Base-by-base conservation (phyloP, 2,888 invertebrate genomes). In the Drosophila tanythrix region DNA sequence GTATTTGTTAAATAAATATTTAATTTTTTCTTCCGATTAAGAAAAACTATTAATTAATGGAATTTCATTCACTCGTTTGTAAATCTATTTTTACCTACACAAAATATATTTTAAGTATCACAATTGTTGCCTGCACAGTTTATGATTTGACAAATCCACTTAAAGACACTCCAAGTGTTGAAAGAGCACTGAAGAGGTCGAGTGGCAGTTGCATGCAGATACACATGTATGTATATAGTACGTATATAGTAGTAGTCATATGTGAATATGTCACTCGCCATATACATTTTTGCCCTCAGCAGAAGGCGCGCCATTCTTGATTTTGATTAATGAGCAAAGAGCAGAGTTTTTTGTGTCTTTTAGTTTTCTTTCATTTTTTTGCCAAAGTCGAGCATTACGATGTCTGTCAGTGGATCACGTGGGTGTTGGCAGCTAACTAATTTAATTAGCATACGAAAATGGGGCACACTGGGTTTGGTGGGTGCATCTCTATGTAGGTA, bases 391-490 rank as follows among this genome's bases (percentile, higher is more conserved):
- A 65, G 74, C 79, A 74, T 75, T 87, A 77, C 82, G 79, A 79
- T 70, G 89, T 81, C 89, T 88, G 82, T 87, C 85, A 88, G 83
- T 88, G 80, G 83, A 81, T 81, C 88, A 81, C 70, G 84, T 85
- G 88, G 85, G 89, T 82, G 89, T 90, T 88, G 90, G 85, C 88
- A 89, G 89, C 81, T 71, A 82, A 89, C 82, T 90, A 89, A 90
- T 90, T 89, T 85, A 90, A 90, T 90, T 90, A 90, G 84, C 91
- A 90, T 88, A 73, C 63, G 51, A 79, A 85, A 81, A 83, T 78
- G 79, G 74, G 79, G 68, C 74, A 66, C 48, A 55, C 43, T 65
- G 43, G 38, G 48, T 36, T 25, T 62, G 61, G 33, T 62, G 56
- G 67, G 62, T 70, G 70, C 63, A 67, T 67, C 60, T 62, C n/a